Evolutionary conservation across 2,888 invertebrate species (phyloP).

Genomic region (Amaurobius ferox): DNA sequence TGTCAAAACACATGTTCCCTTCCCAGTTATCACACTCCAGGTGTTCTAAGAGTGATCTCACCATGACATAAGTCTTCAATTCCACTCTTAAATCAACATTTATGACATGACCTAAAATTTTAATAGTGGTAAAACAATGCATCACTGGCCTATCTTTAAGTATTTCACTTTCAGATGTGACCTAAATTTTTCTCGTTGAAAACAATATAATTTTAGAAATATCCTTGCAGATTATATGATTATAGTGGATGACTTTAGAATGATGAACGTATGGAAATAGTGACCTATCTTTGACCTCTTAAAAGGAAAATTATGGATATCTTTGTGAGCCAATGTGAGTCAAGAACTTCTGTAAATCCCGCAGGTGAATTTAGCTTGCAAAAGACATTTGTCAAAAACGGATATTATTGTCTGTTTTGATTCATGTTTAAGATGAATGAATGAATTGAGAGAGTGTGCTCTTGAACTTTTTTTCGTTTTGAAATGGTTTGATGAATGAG

Average conservation of each 20-base stretch:
- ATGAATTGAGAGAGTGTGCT: too few relatives aligned
- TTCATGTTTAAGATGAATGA: too few relatives aligned
- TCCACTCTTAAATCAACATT: neutral
- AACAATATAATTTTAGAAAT: conserved; percentile 20
- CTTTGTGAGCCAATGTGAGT: conserved; percentile 7
- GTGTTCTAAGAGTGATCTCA: neutral
- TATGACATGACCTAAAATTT: neutral
- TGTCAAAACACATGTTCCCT: neutral
- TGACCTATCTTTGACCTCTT: conserved; percentile 28
- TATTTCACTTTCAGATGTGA: conserved; percentile 40
- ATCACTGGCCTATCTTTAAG: neutral
- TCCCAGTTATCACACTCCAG: neutral
- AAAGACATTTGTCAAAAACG: too few relatives aligned
- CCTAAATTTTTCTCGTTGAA: conserved; percentile 15
- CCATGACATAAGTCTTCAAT: neutral
- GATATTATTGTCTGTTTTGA: too few relatives aligned
- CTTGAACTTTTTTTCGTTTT: too few relatives aligned
- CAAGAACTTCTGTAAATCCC: too few relatives aligned
- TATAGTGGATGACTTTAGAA: conserved; percentile 7
- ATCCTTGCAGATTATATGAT: conserved; percentile 18
- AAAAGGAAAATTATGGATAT: conserved; percentile 7
- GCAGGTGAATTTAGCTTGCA: too few relatives aligned
- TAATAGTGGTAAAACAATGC: neutral
- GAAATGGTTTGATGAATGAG: too few relatives aligned
- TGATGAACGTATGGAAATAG: conserved; percentile 2